Base-by-base conservation (phyloP, 2,113 vertebrate species). In the Genyomyrus donnyi region DNA sequence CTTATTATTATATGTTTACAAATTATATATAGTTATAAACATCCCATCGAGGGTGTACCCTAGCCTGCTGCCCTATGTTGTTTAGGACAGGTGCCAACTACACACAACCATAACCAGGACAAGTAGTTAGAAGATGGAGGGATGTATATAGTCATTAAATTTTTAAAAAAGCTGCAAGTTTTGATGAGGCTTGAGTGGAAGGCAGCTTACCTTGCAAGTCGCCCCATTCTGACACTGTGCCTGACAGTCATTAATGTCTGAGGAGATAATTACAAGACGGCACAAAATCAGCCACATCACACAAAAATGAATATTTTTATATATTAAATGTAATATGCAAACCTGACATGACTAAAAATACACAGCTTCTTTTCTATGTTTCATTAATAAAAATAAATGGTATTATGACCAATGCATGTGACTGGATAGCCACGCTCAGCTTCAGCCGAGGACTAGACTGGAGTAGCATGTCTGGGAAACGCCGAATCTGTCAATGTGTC, bases 211-310 rank as follows among this genome's bases (percentile, higher is more conserved):
- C 96, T 94, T 94, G 94, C 97, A 98, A 52, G 96, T 94, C 92
- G 96, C 97, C 17, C 96, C 97, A 91, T 98, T 97, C 91, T 97
- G 97, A 95, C 97, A 98, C 90, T 97, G 97, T 92, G 96, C 97
- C 74, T 95, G 94, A 93, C 97, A 98, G 93, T 98, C 97, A 0
- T 98, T 97, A 24, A 48, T 24, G 45, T 85, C 83, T 85, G 80
- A 3, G 8, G 42, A 46, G 45, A 85, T 19, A 93, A 97, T 96
- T 94, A 97, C 97, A 98, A 94, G 8, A 84, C 19, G 5, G 7
- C 8, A 45, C 19, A 48, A 46, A 21, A 84, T 84, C 83, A 48
- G 83, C 19, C 83, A 48, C 83, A n/a, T 45, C 39, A 39, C 42
- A 85, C 83, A 48, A 48, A 24, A 7, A 83, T 45, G 0, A 2